phyloP scores from a whole-genome alignment of 2,113 vertebrate genomes.

The Crocuta crocuta region DNA sequence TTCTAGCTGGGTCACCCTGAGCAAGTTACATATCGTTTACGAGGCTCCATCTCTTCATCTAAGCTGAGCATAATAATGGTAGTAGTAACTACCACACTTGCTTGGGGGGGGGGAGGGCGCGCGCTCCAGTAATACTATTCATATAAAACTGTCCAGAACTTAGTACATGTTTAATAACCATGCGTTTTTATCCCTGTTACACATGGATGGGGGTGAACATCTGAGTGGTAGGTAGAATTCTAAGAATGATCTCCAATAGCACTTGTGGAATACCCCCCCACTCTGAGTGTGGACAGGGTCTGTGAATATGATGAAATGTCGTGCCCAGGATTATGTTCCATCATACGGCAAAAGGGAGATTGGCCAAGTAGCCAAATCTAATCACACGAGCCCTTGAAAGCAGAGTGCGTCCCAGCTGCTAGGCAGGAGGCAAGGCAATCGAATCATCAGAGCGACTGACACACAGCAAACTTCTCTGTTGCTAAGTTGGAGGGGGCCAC shows the following conservation, averaged over 20 bases:
- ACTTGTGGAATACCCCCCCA: too few species aligned
- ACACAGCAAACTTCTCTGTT: too few species aligned
- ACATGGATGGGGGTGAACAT: fast-evolving
- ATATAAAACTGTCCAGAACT: neutral
- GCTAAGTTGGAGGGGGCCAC: neutral
- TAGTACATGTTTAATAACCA: neutral
- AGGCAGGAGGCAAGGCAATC: neutral
- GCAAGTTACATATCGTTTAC: neutral
- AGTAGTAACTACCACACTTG: fast-evolving
- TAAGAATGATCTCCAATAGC: neutral
- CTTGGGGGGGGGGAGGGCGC: neutral
- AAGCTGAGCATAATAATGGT: neutral
- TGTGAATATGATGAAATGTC: neutral
- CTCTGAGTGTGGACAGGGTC: neutral
- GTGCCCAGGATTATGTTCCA: neutral
- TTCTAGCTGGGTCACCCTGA: neutral
- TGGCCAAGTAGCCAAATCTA: neutral
- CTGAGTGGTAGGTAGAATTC: neutral
- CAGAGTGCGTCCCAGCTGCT: neutral
- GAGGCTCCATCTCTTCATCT: neutral
- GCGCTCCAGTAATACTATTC: neutral
- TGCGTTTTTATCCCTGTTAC: neutral
- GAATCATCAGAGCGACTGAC: neutral
- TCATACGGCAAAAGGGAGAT: neutral
- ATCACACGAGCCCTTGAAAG: neutral